Conservation (phyloP, 2,113 vertebrate genomes). For the Gobiocypris rarus region DNA sequence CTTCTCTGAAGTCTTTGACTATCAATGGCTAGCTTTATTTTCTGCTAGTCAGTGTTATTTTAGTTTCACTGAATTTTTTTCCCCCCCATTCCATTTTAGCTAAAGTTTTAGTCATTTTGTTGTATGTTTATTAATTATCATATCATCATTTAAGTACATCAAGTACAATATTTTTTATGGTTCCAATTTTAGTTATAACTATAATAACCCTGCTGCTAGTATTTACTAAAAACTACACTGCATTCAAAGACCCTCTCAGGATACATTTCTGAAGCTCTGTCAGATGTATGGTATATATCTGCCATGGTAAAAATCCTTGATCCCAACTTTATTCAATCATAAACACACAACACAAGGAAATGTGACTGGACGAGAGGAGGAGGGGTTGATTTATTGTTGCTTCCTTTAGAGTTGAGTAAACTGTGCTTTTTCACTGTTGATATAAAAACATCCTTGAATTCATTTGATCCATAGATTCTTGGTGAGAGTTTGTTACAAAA, state of each 20-base stretch:
- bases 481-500: conserved; percentile 49
- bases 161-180: background rate
- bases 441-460: conserved; percentile 58
- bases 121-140: background rate
- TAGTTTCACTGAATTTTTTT: background rate
- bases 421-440: conserved; percentile 39
- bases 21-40: background rate
- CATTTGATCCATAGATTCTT: conserved; percentile 51
- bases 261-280: background rate
- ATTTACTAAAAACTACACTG: background rate
- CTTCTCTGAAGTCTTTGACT: background rate
- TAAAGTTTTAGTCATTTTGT: background rate
- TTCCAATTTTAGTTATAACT: background rate
- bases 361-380: background rate
- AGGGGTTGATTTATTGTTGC: conserved; percentile 28
- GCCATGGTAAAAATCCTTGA: conserved; percentile 57
- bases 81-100: background rate
- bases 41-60: background rate
- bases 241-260: background rate
- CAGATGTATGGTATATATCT: conserved; percentile 55
- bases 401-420: conserved; percentile 38
- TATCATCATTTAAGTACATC: too few species aligned
- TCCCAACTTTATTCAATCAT: conserved; percentile 49
- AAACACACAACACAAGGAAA: conserved; percentile 43
- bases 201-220: background rate